Conservation (phyloP, 2,113 vertebrate species). For the Sarotherodon lohbergeri region DNA sequence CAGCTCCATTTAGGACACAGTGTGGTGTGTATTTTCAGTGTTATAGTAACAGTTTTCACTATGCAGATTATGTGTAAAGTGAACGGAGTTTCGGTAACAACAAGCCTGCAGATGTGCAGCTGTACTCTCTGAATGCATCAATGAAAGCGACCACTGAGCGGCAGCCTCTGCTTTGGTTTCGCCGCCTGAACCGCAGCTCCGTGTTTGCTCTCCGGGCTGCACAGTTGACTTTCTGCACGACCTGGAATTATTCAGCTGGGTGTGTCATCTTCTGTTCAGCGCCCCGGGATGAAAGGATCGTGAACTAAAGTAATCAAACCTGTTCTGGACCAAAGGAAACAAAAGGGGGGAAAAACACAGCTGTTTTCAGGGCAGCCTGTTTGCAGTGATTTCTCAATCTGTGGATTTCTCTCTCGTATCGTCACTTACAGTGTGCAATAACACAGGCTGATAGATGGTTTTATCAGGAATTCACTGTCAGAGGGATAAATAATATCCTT, state of each 20-base stretch:
- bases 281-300: not conserved
- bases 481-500: rapidly evolving
- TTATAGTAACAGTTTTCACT: not conserved
- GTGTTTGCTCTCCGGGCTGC: not conserved
- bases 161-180: not conserved
- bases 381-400: not conserved
- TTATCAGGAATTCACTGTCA: not conserved
- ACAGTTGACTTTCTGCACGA: not conserved
- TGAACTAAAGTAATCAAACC: not conserved
- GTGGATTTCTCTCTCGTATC: not conserved
- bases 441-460: not conserved
- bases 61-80: rapidly evolving
- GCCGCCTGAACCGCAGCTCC: not conserved
- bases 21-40: not conserved
- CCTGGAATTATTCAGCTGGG: not conserved
- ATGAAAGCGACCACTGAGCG: not conserved
- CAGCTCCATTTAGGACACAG: not conserved
- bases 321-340: not conserved
- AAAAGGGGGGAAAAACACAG: not conserved
- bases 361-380: not conserved
- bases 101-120: not conserved
- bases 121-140: not conserved
- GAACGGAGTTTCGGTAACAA: not conserved
- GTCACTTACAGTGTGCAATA: not conserved
- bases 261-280: not conserved